A percentile compares a stretch with the other conserved stretches of the same genome.
Conservation (phyloP, 2,888 invertebrate species). For the Parnassius mnemosyne region DNA sequence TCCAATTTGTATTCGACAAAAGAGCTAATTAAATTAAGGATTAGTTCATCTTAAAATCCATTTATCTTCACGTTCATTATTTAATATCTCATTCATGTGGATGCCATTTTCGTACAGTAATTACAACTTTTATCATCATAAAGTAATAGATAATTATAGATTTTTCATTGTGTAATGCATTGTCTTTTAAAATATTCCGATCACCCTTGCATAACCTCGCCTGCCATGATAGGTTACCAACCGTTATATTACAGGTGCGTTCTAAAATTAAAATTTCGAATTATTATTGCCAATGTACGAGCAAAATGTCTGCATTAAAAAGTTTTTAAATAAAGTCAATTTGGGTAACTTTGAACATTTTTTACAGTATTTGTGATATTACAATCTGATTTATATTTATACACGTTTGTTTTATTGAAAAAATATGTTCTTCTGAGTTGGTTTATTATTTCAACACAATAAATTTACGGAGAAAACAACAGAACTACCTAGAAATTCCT, state of each 20-base stretch:
- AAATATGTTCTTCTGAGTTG: too few species aligned
- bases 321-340: not conserved
- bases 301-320: not conserved
- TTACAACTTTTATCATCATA: slow-evolving; percentile 4
- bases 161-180: slow-evolving; percentile 13
- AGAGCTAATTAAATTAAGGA: not conserved
- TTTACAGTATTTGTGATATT: too few species aligned
- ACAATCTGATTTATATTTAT: too few species aligned
- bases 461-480: too few species aligned
- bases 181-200: slow-evolving; percentile 22
- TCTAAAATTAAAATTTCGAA: slow-evolving; percentile 22
- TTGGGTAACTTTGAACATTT: too few species aligned
- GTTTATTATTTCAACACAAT: too few species aligned
- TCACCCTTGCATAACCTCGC: slow-evolving; percentile 22
- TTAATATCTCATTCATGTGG: slow-evolving; percentile 3
- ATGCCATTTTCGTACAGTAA: not conserved
- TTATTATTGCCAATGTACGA: slow-evolving; percentile 15
- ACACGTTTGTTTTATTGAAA: too few species aligned
- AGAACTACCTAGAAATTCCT: too few species aligned
- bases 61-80: not conserved
- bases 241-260: slow-evolving; percentile 26
- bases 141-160: slow-evolving; percentile 19
- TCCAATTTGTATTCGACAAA: too few species aligned
- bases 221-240: slow-evolving; percentile 22
- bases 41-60: not conserved